Percentiles rank a stretch among this genome's conserved stretches.
Conservation (phyloP, 2,888 invertebrate genomes). For the Nematopogon swammerdamellus region DNA sequence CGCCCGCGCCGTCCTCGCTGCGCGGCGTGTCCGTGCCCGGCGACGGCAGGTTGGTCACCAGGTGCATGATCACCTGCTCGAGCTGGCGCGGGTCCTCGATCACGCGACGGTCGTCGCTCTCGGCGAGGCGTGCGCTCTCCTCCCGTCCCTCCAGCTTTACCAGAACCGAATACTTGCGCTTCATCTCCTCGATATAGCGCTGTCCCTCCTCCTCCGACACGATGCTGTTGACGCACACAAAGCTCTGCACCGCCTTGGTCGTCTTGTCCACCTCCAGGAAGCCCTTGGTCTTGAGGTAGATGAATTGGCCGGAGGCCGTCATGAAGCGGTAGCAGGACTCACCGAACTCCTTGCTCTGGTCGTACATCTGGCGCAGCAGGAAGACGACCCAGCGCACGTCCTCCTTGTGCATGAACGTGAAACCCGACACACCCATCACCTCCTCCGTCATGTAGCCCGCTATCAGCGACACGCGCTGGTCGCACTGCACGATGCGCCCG, state of each 20-base stretch:
- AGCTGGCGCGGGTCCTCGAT: conserved; percentile 70
- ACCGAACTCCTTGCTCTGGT: conserved; percentile 77
- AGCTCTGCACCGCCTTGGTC: conserved; percentile 76
- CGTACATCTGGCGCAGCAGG: conserved; percentile 86
- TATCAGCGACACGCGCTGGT: conserved; percentile 85
- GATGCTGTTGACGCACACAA: conserved; percentile 82
- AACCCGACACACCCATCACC: conserved; percentile 83
- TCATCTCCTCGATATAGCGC: conserved; percentile 74
- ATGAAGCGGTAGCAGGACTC: conserved; percentile 83
- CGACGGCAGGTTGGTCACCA: conserved; percentile 24
- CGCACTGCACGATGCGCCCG: conserved; percentile 85
- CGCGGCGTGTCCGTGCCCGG: not conserved
- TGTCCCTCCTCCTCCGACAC: conserved; percentile 74
- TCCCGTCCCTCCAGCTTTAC: conserved; percentile 49
- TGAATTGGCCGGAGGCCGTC: conserved; percentile 78
- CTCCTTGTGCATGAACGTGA: conserved; percentile 85
- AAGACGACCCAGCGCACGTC: conserved; percentile 88
- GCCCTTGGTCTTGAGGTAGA: conserved; percentile 80
- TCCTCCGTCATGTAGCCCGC: conserved; percentile 89
- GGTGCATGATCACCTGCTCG: conserved; percentile 68
- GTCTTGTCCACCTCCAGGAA: conserved; percentile 77
- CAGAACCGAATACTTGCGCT: conserved; percentile 70
- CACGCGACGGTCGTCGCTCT: conserved; percentile 40
- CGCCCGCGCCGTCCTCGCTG: not conserved
- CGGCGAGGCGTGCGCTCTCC: conserved; percentile 17